These are phyloP conservation scores for human DNA, from an alignment of 2,113 vertebrate species.

Conservation along the genomic window GRCh38 chr2:122805501-122806000, in stretches of 20 bases:
- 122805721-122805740: background rate
- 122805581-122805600: background rate
- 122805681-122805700: background rate
- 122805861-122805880: background rate
- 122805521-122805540: background rate
- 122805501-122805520: background rate
- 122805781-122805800: background rate
- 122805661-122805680: background rate
- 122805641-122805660: background rate
- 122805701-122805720: background rate
- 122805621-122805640: background rate
- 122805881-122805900: background rate
- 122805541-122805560: background rate
- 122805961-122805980: background rate
- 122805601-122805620: background rate
- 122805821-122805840: background rate
- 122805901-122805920: background rate
- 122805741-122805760: background rate
- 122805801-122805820: background rate
- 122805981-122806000: background rate
- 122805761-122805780: background rate
- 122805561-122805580: background rate
- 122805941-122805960: background rate
- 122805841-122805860: background rate
- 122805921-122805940: background rate